Base-by-base conservation (phyloP, 2,113 vertebrate genomes). In the Ibidorhyncha struthersii region DNA sequence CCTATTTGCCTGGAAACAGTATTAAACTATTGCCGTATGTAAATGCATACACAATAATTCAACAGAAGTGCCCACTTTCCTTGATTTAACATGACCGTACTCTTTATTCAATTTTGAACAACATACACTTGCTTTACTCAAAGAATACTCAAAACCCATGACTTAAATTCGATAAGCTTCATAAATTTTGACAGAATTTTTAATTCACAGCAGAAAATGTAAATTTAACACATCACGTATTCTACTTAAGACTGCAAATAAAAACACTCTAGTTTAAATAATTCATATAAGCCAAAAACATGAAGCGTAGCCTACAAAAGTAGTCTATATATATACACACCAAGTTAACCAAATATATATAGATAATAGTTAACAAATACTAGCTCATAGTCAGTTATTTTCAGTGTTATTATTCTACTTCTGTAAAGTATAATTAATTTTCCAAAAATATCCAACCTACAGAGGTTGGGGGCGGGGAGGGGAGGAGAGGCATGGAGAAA, bases 191-290 rank as follows among this genome's bases (percentile, higher is more conserved):
- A 43, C 2, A 21, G 47, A 82, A 91, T 84, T 94, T 88, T 82
- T 89, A 95, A 92, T 96, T 91, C 69, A 17, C 14, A 22, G 61
- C 32, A 89, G 66, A 86, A 96, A 97, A 97, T 67, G 80, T 86
- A 86, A 91, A 86, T 93, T 92, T 82, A 93, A 88, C 22, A 30
- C 73, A 88, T 82, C 72, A 81, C 21, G n/a, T 32, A 32, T 71
- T 95, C 93, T 58, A 93, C 59, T 94, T 96, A 71, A 96, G 82
- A 93, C 58, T 73, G 71, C 89, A 95, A 97, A 82, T 87, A 93
- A 89, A 92, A 92, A 41, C 67, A 77, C 62, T 82, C 45, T 56
- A 30, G n/a, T 90, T 91, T 81, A 97, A 96, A 71, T 61, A 81
- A 92, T 85, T 79, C 59, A 88, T 65, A 59, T 58, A 82, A 90